Evolutionary conservation across 2,888 invertebrate species (phyloP), one percentile per base, ranked within the genome.

Genomic region (Chaetoderma sp.): DNA sequence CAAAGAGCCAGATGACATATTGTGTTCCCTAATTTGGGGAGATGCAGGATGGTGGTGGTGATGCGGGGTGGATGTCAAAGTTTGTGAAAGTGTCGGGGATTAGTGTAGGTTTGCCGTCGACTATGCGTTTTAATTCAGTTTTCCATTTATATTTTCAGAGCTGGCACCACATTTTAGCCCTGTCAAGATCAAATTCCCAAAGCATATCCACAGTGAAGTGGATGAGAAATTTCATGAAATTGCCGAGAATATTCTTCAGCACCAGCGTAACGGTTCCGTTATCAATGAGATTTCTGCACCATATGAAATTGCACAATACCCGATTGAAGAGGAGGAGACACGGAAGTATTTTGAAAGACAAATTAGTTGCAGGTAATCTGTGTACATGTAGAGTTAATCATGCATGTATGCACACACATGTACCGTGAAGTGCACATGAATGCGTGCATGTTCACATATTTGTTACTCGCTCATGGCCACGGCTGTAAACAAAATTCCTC

Each of bases 271-370:
- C 23, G 72, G 73, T 6, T 65, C 65, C 47, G 63, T 68, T 23
- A 59, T 57, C 1, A 95, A 95, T 84, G 94, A 95, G 87, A 92
- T 96, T 73, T 95, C 96, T 4, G 96, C 97, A 6, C 96, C 97
- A 0, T 98, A 97, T 86, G 98, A 98, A 88, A 94, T 98, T 44
- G 96, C 97, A 0, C 96, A 97, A 88, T 98, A 97, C 87, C 98
- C 98, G 45, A 98, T 98, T 80, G 98, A 98, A 85, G 78, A 79
- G 60, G 73, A 72, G 21, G 81, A 84, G 63, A 73, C 70, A 42
- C 75, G 79, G 33, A 75, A 75, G 21, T 79, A 83, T 52, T 76
- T 81, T 65, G 81, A 81, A 60, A 68, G 81, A 33, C 78, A 80
- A 56, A 71, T 78, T 1, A 77, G 76, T n/a, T 42, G 8, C 27